phyloP scores from a whole-genome alignment of 2,113 vertebrate species.

The Leptosomus discolor region DNA sequence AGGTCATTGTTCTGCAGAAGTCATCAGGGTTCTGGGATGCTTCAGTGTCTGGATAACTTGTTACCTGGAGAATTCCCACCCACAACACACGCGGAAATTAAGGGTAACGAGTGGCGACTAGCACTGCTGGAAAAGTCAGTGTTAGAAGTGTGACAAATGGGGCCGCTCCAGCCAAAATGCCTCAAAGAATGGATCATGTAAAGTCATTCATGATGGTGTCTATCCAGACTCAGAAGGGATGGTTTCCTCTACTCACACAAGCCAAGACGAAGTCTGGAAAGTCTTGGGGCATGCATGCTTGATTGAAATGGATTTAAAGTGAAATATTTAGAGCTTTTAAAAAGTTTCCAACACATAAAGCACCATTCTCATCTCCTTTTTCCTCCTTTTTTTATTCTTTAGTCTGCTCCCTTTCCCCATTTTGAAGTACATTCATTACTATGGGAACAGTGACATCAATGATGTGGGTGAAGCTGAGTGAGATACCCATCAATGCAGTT shows the following conservation, averaged over 20 bases:
- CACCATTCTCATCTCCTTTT: not conserved
- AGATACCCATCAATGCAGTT: not conserved
- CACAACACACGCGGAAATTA: not conserved
- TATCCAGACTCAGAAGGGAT: not conserved
- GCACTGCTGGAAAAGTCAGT: not conserved
- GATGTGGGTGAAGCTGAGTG: not conserved
- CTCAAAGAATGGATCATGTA: not conserved
- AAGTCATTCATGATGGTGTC: not conserved
- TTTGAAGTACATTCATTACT: not conserved
- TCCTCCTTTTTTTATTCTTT: not conserved
- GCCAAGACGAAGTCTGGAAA: not conserved
- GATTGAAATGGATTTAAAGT: not conserved
- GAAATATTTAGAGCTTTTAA: not conserved
- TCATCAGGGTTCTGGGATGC: not conserved
- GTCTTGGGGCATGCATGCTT: not conserved
- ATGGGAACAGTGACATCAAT: not conserved
- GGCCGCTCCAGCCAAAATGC: not conserved
- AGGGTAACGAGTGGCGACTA: not conserved
- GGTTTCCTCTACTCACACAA: not conserved
- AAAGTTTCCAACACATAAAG: not conserved
- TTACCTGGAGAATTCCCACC: not conserved
- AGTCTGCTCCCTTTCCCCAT: not conserved
- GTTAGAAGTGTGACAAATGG: not conserved
- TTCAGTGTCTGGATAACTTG: not conserved
- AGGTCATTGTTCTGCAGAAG: not conserved